Percentiles rank a stretch among this genome's conserved stretches.
These are phyloP conservation scores for Gymnobelideus leadbeateri DNA, from an alignment of 2,113 vertebrate genomes.

Conservation along the genomic window DNA sequence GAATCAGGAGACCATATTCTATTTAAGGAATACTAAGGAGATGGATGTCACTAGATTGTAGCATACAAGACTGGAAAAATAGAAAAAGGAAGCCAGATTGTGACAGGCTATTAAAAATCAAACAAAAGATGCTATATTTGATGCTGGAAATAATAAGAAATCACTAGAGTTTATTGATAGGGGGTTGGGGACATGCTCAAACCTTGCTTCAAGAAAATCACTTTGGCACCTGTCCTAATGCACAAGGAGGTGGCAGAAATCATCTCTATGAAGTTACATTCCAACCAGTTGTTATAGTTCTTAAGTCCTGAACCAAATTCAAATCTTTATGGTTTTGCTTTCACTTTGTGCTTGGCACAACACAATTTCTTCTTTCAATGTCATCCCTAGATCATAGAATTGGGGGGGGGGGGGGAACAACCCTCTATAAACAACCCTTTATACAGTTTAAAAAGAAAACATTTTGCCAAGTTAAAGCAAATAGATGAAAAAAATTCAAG, in stretches of 20 bases:
- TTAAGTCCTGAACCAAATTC: background rate
- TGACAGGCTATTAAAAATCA: background rate
- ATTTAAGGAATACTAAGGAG: background rate
- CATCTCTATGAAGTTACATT: slow-evolving; percentile 3
- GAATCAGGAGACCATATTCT: background rate
- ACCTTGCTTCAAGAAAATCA: background rate
- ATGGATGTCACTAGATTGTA: background rate
- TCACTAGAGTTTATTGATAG: background rate
- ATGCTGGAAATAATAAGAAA: background rate
- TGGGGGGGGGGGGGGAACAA: background rate
- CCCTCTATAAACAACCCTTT: background rate
- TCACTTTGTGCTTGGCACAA: background rate
- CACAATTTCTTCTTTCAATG: background rate
- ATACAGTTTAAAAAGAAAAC: background rate
- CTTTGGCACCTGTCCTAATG: background rate
- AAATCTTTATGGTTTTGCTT: slow-evolving; percentile 16
- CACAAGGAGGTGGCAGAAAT: background rate
- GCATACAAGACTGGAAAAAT: background rate
- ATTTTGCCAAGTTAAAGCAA: background rate
- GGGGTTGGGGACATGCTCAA: background rate
- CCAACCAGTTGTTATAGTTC: background rate
- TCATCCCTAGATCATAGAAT: background rate
- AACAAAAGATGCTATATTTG: background rate
- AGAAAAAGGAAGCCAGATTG: background rate
- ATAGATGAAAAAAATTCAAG: slow-evolving; percentile 8